These are phyloP conservation scores for Nasonovia ribisnigri DNA, from an alignment of 2,888 invertebrate species.

Conservation along the genomic window DNA sequence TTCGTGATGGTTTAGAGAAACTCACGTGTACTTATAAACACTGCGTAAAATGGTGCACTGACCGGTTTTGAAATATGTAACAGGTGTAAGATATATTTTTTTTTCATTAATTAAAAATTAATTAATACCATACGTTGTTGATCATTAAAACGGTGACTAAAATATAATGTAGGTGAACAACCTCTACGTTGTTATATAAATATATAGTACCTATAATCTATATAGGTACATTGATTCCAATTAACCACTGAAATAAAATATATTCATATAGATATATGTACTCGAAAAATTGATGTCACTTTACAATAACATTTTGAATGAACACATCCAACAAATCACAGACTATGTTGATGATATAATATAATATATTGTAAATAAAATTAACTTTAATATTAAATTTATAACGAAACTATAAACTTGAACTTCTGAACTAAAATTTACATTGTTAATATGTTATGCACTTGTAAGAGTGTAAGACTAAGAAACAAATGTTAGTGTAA, in stretches of 20 bases:
- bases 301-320: background rate
- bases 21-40: background rate
- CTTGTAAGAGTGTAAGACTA: background rate
- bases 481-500: background rate
- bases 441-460: background rate
- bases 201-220: background rate
- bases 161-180: slow-evolving; percentile 8
- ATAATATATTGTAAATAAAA: background rate
- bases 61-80: slow-evolving; percentile 33
- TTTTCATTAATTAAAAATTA: slow-evolving; percentile 34
- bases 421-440: background rate
- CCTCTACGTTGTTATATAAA: background rate
- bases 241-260: background rate
- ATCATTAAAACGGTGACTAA: background rate
- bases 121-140: background rate
- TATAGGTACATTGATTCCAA: background rate
- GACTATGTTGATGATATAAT: no score
- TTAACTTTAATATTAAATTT: background rate
- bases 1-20: background rate
- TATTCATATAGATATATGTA: background rate
- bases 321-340: background rate
- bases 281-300: background rate
- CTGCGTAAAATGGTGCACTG: background rate
- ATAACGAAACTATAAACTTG: background rate
- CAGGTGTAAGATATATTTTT: slow-evolving; percentile 9